These are phyloP conservation scores for Drosophila macrospina DNA, from an alignment of 2,888 invertebrate genomes.

Conservation along the genomic window DNA sequence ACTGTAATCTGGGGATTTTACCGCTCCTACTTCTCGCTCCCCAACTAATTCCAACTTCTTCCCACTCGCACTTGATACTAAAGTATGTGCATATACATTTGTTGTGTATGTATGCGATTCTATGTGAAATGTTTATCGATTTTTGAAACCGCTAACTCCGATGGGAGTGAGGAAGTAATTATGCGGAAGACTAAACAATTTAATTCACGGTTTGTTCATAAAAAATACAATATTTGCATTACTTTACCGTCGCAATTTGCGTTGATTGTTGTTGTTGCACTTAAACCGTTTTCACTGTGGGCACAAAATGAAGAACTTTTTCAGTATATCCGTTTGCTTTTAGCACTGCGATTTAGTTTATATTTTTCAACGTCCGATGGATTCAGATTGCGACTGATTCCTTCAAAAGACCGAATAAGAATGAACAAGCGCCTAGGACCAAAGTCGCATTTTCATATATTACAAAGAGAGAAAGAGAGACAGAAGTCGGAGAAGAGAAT, in stretches of 20 bases:
- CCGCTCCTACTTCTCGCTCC: conserved; percentile 44
- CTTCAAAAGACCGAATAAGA: conserved; percentile 84
- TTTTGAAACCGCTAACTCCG: conserved; percentile 69
- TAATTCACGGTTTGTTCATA: conserved; percentile 20
- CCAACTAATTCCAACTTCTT: conserved; percentile 39
- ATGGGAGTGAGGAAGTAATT: conserved; percentile 35
- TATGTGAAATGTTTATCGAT: conserved; percentile 67
- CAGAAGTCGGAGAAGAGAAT: neutral
- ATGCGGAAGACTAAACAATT: conserved; percentile 34
- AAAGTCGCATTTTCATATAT: conserved; percentile 39
- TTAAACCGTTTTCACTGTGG: conserved; percentile 44
- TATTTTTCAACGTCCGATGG: conserved; percentile 52
- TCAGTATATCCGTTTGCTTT: conserved; percentile 55
- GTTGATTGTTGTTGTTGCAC: conserved; percentile 24
- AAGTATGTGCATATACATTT: conserved; percentile 27
- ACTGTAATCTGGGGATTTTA: conserved; percentile 53
- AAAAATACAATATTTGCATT: conserved; percentile 16
- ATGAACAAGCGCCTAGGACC: conserved; percentile 77
- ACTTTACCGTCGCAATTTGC: conserved; percentile 42
- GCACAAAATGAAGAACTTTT: conserved; percentile 48
- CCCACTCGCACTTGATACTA: conserved; percentile 25
- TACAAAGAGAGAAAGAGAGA: conserved; percentile 20
- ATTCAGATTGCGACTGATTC: conserved; percentile 77
- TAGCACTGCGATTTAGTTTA: conserved; percentile 60
- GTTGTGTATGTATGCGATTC: conserved; percentile 39